Conservation (phyloP, 1,140 invertebrate genomes). For the Drosophila mauritiana region DNA sequence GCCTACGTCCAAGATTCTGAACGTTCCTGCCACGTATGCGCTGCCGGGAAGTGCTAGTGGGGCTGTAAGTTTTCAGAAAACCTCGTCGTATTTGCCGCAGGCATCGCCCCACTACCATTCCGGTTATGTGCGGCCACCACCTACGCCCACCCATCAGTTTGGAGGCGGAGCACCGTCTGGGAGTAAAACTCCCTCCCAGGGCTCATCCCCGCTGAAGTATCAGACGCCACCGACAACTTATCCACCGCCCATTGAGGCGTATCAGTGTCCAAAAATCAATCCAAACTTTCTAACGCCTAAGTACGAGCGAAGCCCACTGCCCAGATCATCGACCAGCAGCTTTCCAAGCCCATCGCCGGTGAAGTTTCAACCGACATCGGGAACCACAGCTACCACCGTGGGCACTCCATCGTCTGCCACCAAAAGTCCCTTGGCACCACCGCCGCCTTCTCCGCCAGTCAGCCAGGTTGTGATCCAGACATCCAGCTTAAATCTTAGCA, state of each 20-base stretch:
- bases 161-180: slow-evolving; percentile 35
- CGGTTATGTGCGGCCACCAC: slow-evolving; percentile 62
- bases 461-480: slow-evolving; percentile 41
- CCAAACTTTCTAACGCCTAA: slow-evolving; percentile 82
- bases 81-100: slow-evolving; percentile 73
- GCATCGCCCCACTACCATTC: slow-evolving; percentile 75
- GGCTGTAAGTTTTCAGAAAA: slow-evolving; percentile 57
- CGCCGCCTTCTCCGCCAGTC: slow-evolving; percentile 25
- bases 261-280: slow-evolving; percentile 83
- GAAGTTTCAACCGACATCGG: slow-evolving; percentile 35
- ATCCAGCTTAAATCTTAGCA: slow-evolving; percentile 58
- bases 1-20: slow-evolving; percentile 80
- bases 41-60: slow-evolving; percentile 48
- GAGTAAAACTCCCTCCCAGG: slow-evolving; percentile 54
- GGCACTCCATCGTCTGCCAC: slow-evolving; percentile 24
- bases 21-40: slow-evolving; percentile 79
- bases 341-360: slow-evolving; percentile 55
- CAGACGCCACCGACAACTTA: slow-evolving; percentile 80
- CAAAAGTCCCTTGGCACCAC: slow-evolving; percentile 20
- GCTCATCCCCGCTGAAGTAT: slow-evolving; percentile 69
- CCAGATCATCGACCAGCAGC: slow-evolving; percentile 25
- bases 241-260: slow-evolving; percentile 82
- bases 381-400: slow-evolving; percentile 3
- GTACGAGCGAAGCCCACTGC: slow-evolving; percentile 68
- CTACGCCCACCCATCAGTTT: slow-evolving; percentile 58